phyloP scores from a whole-genome alignment of 2,797 vertebrate genomes.

The Xiphorhynchus erythropygius region DNA sequence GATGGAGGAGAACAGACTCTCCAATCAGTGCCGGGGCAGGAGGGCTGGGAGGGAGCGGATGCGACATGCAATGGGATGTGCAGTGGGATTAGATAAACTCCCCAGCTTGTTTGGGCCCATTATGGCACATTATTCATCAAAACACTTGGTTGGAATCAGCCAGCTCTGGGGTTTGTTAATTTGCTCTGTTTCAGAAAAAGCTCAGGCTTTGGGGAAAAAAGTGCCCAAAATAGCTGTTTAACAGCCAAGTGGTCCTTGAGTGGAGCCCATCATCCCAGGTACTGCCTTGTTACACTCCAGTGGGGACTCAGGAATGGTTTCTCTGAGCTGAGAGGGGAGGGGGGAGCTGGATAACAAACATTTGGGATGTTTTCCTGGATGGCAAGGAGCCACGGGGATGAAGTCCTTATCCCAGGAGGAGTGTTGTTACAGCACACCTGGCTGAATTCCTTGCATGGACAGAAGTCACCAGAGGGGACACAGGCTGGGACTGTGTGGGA shows the following conservation, averaged over 20 bases:
- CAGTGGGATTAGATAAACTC: slow-evolving; percentile 46
- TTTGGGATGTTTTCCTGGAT: slow-evolving; percentile 49
- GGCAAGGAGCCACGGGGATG: slow-evolving; percentile 51
- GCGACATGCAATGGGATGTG: slow-evolving; percentile 2
- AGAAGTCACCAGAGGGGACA: background rate
- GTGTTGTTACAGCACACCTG: slow-evolving; percentile 32
- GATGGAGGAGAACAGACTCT: slow-evolving; percentile 40
- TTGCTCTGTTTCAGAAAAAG: slow-evolving; percentile 19
- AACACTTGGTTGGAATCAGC: slow-evolving; percentile 62
- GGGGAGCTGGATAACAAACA: background rate
- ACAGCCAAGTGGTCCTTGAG: slow-evolving; percentile 12
- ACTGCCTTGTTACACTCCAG: background rate
- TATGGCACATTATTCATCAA: slow-evolving; percentile 58
- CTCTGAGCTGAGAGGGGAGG: background rate
- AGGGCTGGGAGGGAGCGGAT: slow-evolving; percentile 40
- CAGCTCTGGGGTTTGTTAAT: slow-evolving; percentile 31
- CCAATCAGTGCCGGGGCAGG: slow-evolving; percentile 13
- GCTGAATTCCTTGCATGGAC: slow-evolving; percentile 33
- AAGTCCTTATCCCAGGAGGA: slow-evolving; percentile 27
- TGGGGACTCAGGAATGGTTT: background rate
- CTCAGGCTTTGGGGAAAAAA: background rate
- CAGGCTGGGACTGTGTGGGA: fast-evolving
- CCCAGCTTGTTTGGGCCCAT: slow-evolving; percentile 44
- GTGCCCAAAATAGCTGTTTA: slow-evolving; percentile 23
- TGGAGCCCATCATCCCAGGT: background rate